Percentiles rank a stretch among this genome's conserved stretches.
These are phyloP conservation scores for Ditula angustiorana DNA, from an alignment of 2,888 invertebrate species.

Conservation along the genomic window DNA sequence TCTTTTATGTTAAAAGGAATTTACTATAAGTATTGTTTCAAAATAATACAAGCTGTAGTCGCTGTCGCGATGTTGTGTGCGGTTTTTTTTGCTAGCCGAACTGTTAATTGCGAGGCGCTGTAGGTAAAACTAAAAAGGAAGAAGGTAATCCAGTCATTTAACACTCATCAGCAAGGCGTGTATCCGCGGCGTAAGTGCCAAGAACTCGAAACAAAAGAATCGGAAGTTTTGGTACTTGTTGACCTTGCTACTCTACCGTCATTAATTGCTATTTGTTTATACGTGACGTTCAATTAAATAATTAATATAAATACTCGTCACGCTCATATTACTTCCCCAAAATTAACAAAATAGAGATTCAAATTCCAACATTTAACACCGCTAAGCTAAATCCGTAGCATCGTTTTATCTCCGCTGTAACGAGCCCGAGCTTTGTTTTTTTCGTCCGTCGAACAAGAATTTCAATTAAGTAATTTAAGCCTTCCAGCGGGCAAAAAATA, in stretches of 20 bases:
- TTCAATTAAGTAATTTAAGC: conserved; percentile 38
- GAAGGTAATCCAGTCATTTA: conserved; percentile 76
- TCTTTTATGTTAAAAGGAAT: too few species aligned
- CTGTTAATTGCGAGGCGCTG: conserved; percentile 9
- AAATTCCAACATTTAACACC: neutral
- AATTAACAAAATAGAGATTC: conserved; percentile 1
- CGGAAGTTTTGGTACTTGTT: conserved; percentile 59
- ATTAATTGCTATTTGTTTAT: conserved; percentile 57
- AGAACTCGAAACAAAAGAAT: conserved; percentile 73
- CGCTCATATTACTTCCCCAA: conserved; percentile 1
- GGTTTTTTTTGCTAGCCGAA: neutral
- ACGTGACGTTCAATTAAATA: conserved; percentile 49
- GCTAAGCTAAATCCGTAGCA: conserved; percentile 9
- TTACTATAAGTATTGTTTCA: too few species aligned
- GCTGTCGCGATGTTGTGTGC: too few species aligned
- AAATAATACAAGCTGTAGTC: too few species aligned
- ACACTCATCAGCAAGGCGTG: conserved; percentile 78
- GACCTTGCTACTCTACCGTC: conserved; percentile 66
- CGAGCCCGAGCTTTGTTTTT: conserved; percentile 18
- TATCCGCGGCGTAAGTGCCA: conserved; percentile 73
- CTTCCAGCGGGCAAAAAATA: conserved; percentile 24
- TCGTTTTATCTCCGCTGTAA: conserved; percentile 14
- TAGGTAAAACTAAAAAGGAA: conserved; percentile 54
- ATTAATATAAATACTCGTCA: conserved; percentile 44
- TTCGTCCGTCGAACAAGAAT: conserved; percentile 28